Evolutionary conservation across 1,140 invertebrate genomes (phyloP).

Genomic region (Zophobas atratus): DNA sequence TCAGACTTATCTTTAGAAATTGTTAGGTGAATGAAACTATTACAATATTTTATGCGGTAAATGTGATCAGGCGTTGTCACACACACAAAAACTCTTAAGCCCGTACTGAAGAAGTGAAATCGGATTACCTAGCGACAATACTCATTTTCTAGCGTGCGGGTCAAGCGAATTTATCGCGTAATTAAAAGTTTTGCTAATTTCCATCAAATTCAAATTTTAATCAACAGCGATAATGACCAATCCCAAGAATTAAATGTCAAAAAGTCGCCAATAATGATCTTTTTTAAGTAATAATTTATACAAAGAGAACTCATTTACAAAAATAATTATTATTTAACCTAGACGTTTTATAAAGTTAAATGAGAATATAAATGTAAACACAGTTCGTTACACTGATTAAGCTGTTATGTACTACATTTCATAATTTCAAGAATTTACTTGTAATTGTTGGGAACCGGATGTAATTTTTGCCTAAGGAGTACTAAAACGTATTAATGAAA

Average conservation of each 20-base stretch:
- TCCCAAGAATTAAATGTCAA: constrained; percentile 32
- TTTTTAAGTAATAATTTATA: constrained; percentile 7
- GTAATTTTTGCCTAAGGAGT: constrained; percentile 22
- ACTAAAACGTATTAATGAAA: constrained; percentile 41
- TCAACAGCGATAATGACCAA: constrained; percentile 18
- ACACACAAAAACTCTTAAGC: neutral
- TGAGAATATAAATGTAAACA: constrained; percentile 29
- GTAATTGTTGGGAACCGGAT: constrained; percentile 41
- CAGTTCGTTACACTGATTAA: constrained; percentile 34
- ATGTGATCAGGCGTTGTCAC: constrained; percentile 20
- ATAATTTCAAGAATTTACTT: constrained; percentile 37
- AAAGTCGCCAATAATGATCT: constrained; percentile 1
- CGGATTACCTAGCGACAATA: neutral
- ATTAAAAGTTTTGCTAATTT: constrained; percentile 40
- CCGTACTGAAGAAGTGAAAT: constrained; percentile 14
- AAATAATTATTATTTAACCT: constrained; percentile 5
- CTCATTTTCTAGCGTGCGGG: neutral
- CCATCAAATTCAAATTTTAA: constrained; percentile 38
- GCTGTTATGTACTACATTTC: constrained; percentile 32
- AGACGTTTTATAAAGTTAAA: constrained; percentile 3
- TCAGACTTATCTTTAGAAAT: constrained; percentile 42
- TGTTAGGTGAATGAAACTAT: constrained; percentile 46
- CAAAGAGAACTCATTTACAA: neutral
- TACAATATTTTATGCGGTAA: constrained; percentile 44
- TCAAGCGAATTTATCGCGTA: constrained; percentile 2